Conservation (phyloP, 2,797 vertebrate species). For the Lacerta bilineata region DNA sequence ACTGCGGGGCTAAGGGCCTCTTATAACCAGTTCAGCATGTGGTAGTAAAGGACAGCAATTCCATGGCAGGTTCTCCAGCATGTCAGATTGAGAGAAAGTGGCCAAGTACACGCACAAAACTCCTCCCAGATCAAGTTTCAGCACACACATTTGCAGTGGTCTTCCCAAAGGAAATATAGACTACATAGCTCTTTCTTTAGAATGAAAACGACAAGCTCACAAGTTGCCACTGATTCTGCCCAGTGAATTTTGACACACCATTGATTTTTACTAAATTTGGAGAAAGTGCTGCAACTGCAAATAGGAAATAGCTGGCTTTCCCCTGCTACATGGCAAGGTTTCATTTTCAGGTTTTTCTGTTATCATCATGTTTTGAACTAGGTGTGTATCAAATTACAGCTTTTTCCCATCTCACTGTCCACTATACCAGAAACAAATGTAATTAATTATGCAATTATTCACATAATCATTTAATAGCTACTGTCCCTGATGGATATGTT, state of each 20-base stretch:
- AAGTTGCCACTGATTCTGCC: neutral
- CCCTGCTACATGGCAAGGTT: neutral
- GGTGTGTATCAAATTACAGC: neutral
- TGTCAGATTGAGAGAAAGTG: neutral
- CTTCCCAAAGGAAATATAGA: neutral
- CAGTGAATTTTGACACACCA: neutral
- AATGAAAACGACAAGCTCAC: neutral
- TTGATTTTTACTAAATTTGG: neutral
- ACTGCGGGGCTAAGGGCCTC: neutral
- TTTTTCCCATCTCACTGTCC: no score
- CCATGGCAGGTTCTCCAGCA: neutral
- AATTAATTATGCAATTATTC: no score
- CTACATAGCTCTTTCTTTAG: neutral
- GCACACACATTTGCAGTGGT: no score
- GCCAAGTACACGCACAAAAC: neutral
- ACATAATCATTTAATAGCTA: no score
- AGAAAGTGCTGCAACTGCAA: neutral
- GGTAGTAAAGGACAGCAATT: no score
- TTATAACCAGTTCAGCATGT: neutral
- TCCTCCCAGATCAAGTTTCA: no score
- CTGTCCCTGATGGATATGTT: no score
- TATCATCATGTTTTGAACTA: neutral
- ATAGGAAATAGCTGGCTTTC: neutral
- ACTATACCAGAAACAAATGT: no score
- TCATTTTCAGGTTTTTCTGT: neutral